Evolutionary conservation across 1,140 invertebrate genomes (phyloP), one percentile per base, ranked within the genome.

Genomic region (Drosophila littoralis): DNA sequence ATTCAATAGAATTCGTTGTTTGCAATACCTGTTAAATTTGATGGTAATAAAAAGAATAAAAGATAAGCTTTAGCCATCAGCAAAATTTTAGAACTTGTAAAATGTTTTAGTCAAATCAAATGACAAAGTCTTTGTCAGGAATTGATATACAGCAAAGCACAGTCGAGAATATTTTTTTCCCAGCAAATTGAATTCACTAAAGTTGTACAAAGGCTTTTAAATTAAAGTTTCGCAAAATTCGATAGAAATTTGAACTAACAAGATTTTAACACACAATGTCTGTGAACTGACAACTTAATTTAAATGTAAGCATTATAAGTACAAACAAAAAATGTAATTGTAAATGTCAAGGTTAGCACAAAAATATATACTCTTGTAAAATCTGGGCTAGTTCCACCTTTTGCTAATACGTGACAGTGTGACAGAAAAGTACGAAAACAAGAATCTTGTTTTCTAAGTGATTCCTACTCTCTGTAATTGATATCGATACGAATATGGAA

Each of bases 311-410:
- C 51, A 54, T 54, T 13, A 9, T n/a, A n/a, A n/a, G n/a, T 13
- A 1, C 7, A 13, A 17, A n/a, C 15, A 33, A 38, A 38, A 55
- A 40, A 55, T 22, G 2, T 22, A 22, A n/a, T 28, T 12, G 35
- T 6, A 55, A 38, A 40, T 55, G 10, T 55, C 52, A 40, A 38
- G 52, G 28, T 36, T 22, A 33, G 13, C 32, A 35, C 36, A 33
- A 43, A 28, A 50, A 13, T 15, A 15, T 45, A 15, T 15, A 45
- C 15, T 45, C 42, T 15, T 2, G 42, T 7, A 13, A 13, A 15
- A 7, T 15, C 15, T 45, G n/a, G 42, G 42, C 22, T 0, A 28
- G 22, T n/a, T 45, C 9, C 15, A 8, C 13, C n/a, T 13, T 8
- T 15, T 8, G 42, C 6, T 45, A 15, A 15, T n/a, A 15, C 42